Evolutionary conservation across 2,797 vertebrate species (phyloP), one percentile per base, ranked within the genome.

Genomic region (Rhabdomys pumilio): DNA sequence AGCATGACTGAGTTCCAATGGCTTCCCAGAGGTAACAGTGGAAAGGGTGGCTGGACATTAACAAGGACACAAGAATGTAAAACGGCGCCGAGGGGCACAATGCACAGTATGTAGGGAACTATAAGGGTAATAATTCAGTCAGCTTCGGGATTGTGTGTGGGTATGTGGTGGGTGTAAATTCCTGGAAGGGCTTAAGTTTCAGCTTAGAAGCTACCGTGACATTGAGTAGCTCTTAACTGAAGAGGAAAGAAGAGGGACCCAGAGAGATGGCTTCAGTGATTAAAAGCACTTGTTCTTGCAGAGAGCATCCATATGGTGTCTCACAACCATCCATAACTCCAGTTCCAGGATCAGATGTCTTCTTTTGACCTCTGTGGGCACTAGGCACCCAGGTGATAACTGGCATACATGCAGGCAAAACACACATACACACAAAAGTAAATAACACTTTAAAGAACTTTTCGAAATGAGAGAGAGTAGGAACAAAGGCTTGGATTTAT

Each of bases 171-270:
- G 44, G 50, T 81, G 79, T 31, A 34, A 29, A 19, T 38, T 87
- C 29, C 24, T 57, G 50, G 15, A 73, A 31, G 22, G n/a, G 55
- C 50, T 80, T 76, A 38, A 93, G 31, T 79, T 91, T 87, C 67
- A 89, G 67, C 38, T 14, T 90, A 12, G 76, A 76, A 75, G 20
- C 57, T 61, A 15, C 6, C 7, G 53, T 53, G 86, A 59, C 34
- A 92, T n/a, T 75, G 26, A 95, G 41, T 8, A 94, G 67, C 73
- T 59, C 95, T 94, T 59, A 57, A 38, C 31, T 44, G 88, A 81
- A 67, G 73, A 72, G n/a, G 29, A 13, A 53, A 53, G 61, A 83
- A 14, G 44, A 50, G 12, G 31, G 83, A 53, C 44, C 61, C 44
- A 50, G 44, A 85, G 83, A 67, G 61, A 14, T 24, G 44, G 83